Conservation (phyloP, 2,113 vertebrate species). For the Mixornis gularis region DNA sequence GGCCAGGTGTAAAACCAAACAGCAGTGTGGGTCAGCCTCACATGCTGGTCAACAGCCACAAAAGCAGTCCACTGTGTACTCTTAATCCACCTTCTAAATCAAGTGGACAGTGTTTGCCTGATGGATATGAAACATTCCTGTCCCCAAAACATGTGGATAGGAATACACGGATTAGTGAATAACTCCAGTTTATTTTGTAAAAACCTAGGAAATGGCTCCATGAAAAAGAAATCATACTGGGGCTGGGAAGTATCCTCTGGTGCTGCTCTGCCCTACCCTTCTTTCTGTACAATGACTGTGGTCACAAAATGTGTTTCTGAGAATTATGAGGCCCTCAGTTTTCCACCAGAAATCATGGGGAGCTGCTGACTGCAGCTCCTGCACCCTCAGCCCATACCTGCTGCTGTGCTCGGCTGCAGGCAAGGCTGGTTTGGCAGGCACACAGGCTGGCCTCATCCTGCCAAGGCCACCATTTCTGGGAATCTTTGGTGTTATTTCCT, state of each 20-base stretch:
- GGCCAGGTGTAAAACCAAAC: background rate
- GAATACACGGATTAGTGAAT: background rate
- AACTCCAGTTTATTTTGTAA: background rate
- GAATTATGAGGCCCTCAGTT: background rate
- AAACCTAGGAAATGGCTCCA: background rate
- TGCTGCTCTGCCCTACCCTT: background rate
- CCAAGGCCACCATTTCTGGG: background rate
- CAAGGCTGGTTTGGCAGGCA: background rate
- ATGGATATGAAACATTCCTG: background rate
- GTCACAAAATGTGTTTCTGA: background rate
- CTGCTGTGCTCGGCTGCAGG: background rate
- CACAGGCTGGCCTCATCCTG: background rate
- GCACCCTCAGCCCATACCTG: rapidly evolving
- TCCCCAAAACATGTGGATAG: rapidly evolving
- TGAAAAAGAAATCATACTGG: background rate
- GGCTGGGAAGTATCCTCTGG: background rate
- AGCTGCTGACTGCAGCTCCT: background rate
- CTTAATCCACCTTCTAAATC: background rate
- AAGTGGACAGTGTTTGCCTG: background rate
- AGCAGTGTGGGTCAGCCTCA: background rate
- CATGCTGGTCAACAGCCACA: background rate
- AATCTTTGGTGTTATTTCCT: background rate
- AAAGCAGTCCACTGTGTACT: background rate
- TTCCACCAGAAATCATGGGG: background rate
- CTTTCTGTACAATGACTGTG: background rate